phyloP scores from a whole-genome alignment of 2,113 vertebrate genomes.

The Sialia sialis region DNA sequence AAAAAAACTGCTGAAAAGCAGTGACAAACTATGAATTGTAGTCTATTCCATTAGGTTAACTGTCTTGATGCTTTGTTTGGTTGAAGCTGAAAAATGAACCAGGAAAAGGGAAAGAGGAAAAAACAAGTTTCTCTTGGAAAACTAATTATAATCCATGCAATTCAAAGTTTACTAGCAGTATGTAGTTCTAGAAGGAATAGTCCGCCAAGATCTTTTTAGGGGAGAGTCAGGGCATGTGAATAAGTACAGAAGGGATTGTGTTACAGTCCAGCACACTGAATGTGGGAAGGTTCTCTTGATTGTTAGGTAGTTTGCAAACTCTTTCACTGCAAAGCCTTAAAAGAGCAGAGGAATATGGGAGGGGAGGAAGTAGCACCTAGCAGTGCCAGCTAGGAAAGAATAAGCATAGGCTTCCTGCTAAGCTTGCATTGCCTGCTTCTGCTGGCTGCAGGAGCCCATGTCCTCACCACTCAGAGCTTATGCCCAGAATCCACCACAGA shows the following conservation, averaged over 20 bases:
- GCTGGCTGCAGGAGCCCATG: background rate
- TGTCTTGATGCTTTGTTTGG: background rate
- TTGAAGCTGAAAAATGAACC: background rate
- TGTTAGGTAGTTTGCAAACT: background rate
- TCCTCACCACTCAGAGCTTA: no score
- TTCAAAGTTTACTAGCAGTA: background rate
- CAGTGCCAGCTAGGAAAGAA: background rate
- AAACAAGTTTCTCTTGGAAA: background rate
- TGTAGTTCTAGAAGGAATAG: background rate
- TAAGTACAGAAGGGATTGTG: fast-evolving
- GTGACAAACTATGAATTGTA: background rate
- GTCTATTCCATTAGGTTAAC: background rate
- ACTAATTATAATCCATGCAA: background rate
- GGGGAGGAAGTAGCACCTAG: background rate
- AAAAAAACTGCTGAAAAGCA: background rate
- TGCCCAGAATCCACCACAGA: background rate
- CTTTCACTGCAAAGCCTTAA: background rate
- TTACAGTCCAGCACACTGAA: background rate
- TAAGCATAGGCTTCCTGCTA: background rate
- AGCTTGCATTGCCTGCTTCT: background rate
- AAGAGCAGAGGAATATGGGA: fast-evolving
- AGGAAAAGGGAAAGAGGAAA: background rate
- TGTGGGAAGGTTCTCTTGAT: fast-evolving
- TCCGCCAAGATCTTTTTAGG: background rate
- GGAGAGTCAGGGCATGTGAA: background rate